phyloP scores from a whole-genome alignment of 1,140 invertebrate genomes.

The Diplogasteroides magnus region DNA sequence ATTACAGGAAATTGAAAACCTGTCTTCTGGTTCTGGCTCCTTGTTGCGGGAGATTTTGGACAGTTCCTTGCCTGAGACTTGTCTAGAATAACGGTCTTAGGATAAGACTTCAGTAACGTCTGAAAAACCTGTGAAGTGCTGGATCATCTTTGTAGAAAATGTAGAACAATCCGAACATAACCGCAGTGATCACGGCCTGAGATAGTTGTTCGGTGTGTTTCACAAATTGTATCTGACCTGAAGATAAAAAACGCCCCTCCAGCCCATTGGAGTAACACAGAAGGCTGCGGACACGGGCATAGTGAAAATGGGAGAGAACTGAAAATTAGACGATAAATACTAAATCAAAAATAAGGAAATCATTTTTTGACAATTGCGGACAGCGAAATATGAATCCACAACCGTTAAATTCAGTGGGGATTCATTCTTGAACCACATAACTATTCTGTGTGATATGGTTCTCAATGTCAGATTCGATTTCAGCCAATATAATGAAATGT shows the following conservation, averaged over 20 bases:
- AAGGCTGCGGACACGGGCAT: slow-evolving; percentile 36
- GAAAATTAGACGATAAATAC: slow-evolving; percentile 11
- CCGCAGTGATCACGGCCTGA: slow-evolving; percentile 14
- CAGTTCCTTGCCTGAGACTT: slow-evolving; percentile 15
- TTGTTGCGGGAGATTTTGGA: slow-evolving; percentile 16
- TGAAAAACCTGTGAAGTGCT: slow-evolving; percentile 24
- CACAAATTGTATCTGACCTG: no score
- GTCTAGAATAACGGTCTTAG: neutral
- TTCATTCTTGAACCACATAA: no score
- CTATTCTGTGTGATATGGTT: no score
- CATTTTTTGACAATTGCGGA: no score
- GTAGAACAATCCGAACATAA: slow-evolving; percentile 23
- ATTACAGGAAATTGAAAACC: no score
- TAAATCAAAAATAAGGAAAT: neutral
- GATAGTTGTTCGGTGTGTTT: no score
- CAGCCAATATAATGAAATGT: slow-evolving; percentile 3
- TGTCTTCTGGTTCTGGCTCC: neutral
- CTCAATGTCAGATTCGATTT: neutral
- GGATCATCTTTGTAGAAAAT: slow-evolving; percentile 34
- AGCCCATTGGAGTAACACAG: slow-evolving; percentile 29
- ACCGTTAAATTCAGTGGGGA: no score
- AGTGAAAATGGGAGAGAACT: slow-evolving; percentile 34
- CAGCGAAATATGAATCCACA: no score
- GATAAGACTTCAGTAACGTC: no score
- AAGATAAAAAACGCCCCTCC: slow-evolving; percentile 34